phyloP scores from a whole-genome alignment of 2,797 vertebrate species.

The Oreonectes daqikongensis region DNA sequence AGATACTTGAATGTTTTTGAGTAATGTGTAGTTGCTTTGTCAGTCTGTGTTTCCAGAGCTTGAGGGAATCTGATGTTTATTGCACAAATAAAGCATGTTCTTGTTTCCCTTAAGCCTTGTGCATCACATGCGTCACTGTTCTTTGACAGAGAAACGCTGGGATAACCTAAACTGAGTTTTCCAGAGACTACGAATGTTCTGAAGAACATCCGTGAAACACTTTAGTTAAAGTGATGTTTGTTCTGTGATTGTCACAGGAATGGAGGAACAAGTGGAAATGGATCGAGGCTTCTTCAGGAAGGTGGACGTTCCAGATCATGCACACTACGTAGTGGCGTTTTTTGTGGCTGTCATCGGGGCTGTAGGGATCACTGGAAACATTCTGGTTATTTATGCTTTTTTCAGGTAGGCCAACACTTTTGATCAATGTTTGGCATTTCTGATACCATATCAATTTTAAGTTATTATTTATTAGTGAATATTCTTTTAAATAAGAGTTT shows the following conservation, averaged over 20 bases:
- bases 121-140: slow-evolving; percentile 20
- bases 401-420: slow-evolving; percentile 68
- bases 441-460: neutral
- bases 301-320: slow-evolving; percentile 75
- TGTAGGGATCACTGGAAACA: slow-evolving; percentile 75
- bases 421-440: neutral
- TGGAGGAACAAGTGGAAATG: slow-evolving; percentile 65
- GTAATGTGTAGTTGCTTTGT: slow-evolving; percentile 35
- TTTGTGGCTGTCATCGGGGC: slow-evolving; percentile 77
- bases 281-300: slow-evolving; percentile 73
- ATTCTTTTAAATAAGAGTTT: too few relatives aligned
- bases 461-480: neutral
- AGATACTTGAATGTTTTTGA: neutral
- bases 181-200: neutral
- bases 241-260: slow-evolving; percentile 12
- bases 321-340: slow-evolving; percentile 78
- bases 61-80: neutral
- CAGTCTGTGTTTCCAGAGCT: slow-evolving; percentile 3
- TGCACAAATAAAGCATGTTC: slow-evolving; percentile 26
- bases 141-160: slow-evolving; percentile 19
- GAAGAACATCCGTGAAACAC: neutral
- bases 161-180: neutral
- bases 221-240: neutral
- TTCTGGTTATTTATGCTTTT: slow-evolving; percentile 80
- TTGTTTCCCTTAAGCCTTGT: slow-evolving; percentile 23